Evolutionary conservation across 2,888 invertebrate species (phyloP).

Genomic region (Sympetrum striolatum): DNA sequence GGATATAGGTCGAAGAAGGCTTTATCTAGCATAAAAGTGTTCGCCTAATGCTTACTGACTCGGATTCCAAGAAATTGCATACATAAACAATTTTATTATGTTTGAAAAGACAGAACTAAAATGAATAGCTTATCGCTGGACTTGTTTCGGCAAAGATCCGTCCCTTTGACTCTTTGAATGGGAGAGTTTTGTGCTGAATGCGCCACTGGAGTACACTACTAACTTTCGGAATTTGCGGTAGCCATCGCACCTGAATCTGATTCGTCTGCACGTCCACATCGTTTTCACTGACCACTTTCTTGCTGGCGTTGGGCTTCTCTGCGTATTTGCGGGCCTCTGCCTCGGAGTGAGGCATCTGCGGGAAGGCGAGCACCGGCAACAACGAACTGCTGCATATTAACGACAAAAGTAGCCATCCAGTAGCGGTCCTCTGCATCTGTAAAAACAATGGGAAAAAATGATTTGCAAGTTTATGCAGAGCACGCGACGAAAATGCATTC

Average conservation of each 20-base stretch:
- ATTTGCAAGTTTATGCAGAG: no score
- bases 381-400: background rate
- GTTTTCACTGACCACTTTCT: constrained; percentile 76
- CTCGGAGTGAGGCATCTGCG: constrained; percentile 57
- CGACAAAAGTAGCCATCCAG: background rate
- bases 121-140: no score
- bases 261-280: constrained; percentile 75
- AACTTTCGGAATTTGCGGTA: background rate
- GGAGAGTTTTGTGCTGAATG: background rate
- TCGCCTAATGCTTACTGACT: background rate
- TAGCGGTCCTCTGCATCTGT: background rate
- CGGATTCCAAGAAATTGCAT: no score
- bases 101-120: no score
- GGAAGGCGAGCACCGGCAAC: constrained; percentile 62
- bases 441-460: no score
- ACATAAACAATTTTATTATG: no score
- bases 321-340: constrained; percentile 79
- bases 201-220: background rate
- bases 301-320: constrained; percentile 86
- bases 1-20: no score
- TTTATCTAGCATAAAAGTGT: no score
- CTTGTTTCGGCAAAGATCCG: no score
- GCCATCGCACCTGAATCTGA: constrained; percentile 68
- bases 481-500: no score
- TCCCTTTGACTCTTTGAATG: background rate